Evolutionary conservation across 2,797 vertebrate species (phyloP), one percentile per base, ranked within the genome.

Genomic region (Ataeniobius toweri): DNA sequence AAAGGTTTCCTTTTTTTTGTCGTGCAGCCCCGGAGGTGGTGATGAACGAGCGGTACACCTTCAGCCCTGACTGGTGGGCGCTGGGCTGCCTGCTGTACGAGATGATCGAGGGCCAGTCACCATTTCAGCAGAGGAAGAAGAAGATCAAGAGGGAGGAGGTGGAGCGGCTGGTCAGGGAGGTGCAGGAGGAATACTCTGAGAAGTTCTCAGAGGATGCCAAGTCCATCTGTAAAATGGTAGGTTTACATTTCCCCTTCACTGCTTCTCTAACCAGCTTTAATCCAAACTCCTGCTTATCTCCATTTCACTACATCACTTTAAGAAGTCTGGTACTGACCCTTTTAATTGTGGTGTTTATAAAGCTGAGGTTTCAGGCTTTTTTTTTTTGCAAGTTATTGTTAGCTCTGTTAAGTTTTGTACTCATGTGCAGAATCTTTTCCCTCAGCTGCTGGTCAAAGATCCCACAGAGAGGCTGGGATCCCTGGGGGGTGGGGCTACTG

Each of bases 51-150:
- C 96, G 96, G 65, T 99, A 99, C 95, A 98, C 96, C 0, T 97
- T 99, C 93, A 97, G 97, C 89, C 98, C 98, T 0, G 98, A 99
- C 93, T 99, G 98, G 98, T 99, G 98, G 98, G 97, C 97, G 0
- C 93, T 99, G 69, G 98, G 98, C 88, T 98, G 97, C 93, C 96
- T 99, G 75, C 92, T 99, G 50, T 99, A 98, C 0, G 98, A 99
- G 96, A 99, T 99, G 98, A 97, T 99, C 18, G 97, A 98, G 84
- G 98, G 98, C 74, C 97, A 99, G 93, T 99, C 98, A 0, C 98
- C 98, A 24, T 99, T 99, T 92, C 98, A 99, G 93, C 98, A 99
- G 94, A 96, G 98, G 84, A 99, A 97, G 93, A 98, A 98, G 94
- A 99, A 99, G 95, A 97, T 99, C 89, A 99, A 98, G 92, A 91